Evolutionary conservation across 2,113 vertebrate species (phyloP), one percentile per base, ranked within the genome.

Genomic region (Trochalopteron elliotii): DNA sequence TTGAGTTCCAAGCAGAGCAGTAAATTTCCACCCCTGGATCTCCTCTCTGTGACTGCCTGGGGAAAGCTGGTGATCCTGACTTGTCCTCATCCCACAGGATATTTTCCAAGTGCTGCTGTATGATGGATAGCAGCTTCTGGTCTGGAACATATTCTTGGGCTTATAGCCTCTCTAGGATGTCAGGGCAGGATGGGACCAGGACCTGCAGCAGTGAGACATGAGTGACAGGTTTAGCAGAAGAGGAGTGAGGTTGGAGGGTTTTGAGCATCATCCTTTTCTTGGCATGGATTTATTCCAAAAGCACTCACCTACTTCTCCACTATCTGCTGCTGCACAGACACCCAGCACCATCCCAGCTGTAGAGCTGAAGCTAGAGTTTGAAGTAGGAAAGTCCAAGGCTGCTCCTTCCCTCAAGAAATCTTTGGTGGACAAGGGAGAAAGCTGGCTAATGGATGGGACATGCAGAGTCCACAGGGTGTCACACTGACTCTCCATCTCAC

Each of bases 381-480:
- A 47, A 87, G 57, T 4, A 64, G 61, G 52, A 81, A 82, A 24
- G 30, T 60, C 44, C 52, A n/a, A 83, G 35, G n/a, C 44, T 75
- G 15, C 45, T 93, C 8, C 33, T 69, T 27, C 5, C 15, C 28
- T 11, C 33, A n/a, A 5, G 24, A 64, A 75, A 1, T 22, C 44
- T 80, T 44, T 15, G 6, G 12, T 12, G 17, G 6, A 8, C 0
- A 0, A 77, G 9, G 10, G 12, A 10, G 16, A 74, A 84, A 56
- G 15, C 4, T 19, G 27, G 60, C 28, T 56, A 31, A 30, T 0
- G 0, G 39, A 49, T 0, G 2, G 63, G 40, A 82, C n/a, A 16
- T 6, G n/a, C 37, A n/a, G 37, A 31, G 33, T 39, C 65, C 3
- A 0, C 65, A 84, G 60, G 37, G 17, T 39, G 53, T 45, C 44